Evolutionary conservation across 2,797 vertebrate species (phyloP), one percentile per base, ranked within the genome.

Genomic region (Calcarius lapponicus): DNA sequence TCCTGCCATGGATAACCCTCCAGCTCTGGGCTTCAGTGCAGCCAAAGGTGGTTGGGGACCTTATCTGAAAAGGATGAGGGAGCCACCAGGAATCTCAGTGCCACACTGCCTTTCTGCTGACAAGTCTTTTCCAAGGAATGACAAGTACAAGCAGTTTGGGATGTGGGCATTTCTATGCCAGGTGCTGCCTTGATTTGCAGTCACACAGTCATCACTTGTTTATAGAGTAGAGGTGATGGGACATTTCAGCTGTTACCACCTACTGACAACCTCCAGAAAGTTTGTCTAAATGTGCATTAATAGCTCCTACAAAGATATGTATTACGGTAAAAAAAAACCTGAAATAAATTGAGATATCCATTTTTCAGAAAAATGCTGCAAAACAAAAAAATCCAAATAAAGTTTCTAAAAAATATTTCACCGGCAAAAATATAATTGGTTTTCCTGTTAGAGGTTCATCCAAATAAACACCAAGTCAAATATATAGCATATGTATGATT

Each of bases 121-220:
- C 25, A 51, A 24, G 13, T 17, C 26, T 67, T 1, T 0, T 31
- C 34, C 2, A 2, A 26, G 42, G 54, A 69, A 60, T n/a, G 57
- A 67, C 36, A 50, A 58, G 20, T 2, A 11, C 16, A 25, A 1
- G 13, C 0, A 5, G 26, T 58, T 5, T 76, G 72, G 73, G 56
- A 80, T 0, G 0, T 0, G 4, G 70, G 20, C 20, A 80, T 14
- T 32, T 57, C 57, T 61, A 0, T 11, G 50, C 17, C 40, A 83
- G 61, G 26, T 74, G 38, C 45, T 45, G 34, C 12, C 75, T 60
- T 53, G 51, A 48, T 36, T 45, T 75, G 34, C 16, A 64, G 38
- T 42, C 54, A 47, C 40, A 16, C 19, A 17, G 8, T 17, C 74
- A 60, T 11, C 2, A 3, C n/a, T 43, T 45, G 16, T 28, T 28